Evolutionary conservation across 2,888 invertebrate genomes (phyloP).

Genomic region (Herminia tarsipennalis): DNA sequence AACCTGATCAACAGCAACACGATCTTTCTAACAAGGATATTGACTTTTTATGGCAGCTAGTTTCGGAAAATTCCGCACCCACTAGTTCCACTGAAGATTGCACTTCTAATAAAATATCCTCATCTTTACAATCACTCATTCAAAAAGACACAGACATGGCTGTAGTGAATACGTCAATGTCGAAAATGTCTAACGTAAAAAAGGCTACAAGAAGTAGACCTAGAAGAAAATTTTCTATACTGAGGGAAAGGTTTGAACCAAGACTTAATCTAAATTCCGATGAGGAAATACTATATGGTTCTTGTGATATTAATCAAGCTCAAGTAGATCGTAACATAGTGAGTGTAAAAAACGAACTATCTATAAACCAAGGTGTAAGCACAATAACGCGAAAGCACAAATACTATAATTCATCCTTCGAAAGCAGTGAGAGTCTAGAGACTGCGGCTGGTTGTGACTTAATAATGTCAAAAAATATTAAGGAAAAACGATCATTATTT

Average conservation of each 20-base stretch:
- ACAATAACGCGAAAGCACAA: slow-evolving; percentile 42
- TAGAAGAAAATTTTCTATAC: slow-evolving; percentile 85
- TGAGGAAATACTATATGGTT: slow-evolving; percentile 76
- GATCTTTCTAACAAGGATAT: slow-evolving; percentile 76
- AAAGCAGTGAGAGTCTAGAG: slow-evolving; percentile 33
- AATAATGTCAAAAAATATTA: slow-evolving; percentile 66
- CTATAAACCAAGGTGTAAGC: slow-evolving; percentile 36
- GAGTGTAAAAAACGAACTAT: slow-evolving; percentile 57
- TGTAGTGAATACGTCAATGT: slow-evolving; percentile 48
- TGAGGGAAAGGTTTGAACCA: slow-evolving; percentile 86
- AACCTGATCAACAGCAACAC: slow-evolving; percentile 59
- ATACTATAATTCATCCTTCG: slow-evolving; percentile 41
- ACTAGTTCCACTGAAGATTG: slow-evolving; percentile 65
- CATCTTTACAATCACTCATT: slow-evolving; percentile 78
- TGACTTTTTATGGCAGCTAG: slow-evolving; percentile 77
- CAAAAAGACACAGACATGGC: slow-evolving; percentile 67
- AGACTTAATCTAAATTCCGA: slow-evolving; percentile 73
- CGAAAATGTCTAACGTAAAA: slow-evolving; percentile 71
- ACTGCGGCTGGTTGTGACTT: slow-evolving; percentile 35
- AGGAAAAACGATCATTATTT: slow-evolving; percentile 83
- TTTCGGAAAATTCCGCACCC: slow-evolving; percentile 69
- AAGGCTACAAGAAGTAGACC: slow-evolving; percentile 75
- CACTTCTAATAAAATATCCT: slow-evolving; percentile 67
- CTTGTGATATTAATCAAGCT: slow-evolving; percentile 63
- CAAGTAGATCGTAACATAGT: slow-evolving; percentile 57